These are phyloP conservation scores for Saccopteryx bilineata DNA, from an alignment of 2,113 vertebrate genomes.

Conservation along the genomic window DNA sequence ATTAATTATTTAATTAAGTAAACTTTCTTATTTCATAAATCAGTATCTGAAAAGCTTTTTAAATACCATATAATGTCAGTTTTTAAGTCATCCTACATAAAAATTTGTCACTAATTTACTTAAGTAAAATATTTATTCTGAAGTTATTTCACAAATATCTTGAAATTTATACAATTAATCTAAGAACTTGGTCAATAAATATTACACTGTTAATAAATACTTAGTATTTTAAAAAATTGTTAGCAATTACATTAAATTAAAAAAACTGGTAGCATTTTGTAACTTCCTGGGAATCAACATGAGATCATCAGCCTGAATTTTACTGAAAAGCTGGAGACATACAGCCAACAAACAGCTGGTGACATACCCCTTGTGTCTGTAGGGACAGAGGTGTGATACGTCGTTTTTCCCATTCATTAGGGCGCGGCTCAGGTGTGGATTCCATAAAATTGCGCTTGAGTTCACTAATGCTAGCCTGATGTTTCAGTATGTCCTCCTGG, in stretches of 20 bases:
- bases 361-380: slow-evolving; percentile 97
- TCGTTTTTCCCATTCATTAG: slow-evolving; percentile 99
- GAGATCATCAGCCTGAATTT: slow-evolving; percentile 65
- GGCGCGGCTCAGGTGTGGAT: slow-evolving; percentile 96
- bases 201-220: slow-evolving; percentile 82
- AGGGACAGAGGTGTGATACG: slow-evolving; percentile 95
- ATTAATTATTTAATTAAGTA: slow-evolving; percentile 21
- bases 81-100: background rate
- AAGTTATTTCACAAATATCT: slow-evolving; percentile 60
- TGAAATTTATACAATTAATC: slow-evolving; percentile 58
- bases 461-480: slow-evolving; percentile 99
- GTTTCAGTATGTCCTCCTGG: slow-evolving; percentile 99
- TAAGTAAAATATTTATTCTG: background rate
- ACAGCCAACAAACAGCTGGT: slow-evolving; percentile 80
- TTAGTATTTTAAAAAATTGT: slow-evolving; percentile 83
- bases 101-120: slow-evolving; percentile 19
- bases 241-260: slow-evolving; percentile 57
- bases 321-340: slow-evolving; percentile 61
- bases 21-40: slow-evolving; percentile 48
- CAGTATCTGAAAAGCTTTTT: slow-evolving; percentile 15
- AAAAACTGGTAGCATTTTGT: slow-evolving; percentile 45
- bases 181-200: slow-evolving; percentile 59
- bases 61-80: background rate
- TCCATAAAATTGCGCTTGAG: slow-evolving; percentile 99
- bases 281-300: slow-evolving; percentile 60